These are phyloP conservation scores for Dryoscopus gambensis DNA, from an alignment of 2,113 vertebrate genomes.

Conservation along the genomic window DNA sequence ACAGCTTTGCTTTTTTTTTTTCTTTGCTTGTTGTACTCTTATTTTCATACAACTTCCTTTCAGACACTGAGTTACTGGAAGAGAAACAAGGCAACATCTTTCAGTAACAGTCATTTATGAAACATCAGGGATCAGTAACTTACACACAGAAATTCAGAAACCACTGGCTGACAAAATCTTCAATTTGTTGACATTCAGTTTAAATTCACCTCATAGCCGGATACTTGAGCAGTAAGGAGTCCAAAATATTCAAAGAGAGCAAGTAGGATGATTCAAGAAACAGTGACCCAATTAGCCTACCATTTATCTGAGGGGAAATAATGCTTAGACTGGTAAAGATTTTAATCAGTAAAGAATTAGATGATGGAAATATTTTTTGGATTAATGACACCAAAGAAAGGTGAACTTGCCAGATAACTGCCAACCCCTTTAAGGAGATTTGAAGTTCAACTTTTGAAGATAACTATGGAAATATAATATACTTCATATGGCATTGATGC, in stretches of 20 bases:
- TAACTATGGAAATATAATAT: background rate
- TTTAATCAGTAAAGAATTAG: background rate
- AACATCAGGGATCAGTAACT: background rate
- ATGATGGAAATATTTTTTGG: background rate
- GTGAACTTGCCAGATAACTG: background rate
- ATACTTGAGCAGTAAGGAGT: background rate
- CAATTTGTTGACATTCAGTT: background rate
- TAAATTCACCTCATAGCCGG: background rate
- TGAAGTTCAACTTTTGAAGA: background rate
- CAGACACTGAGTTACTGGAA: background rate
- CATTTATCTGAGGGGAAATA: background rate
- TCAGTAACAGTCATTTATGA: background rate
- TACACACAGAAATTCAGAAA: background rate
- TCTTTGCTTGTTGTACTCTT: background rate
- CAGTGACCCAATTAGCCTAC: background rate
- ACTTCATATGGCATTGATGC: background rate
- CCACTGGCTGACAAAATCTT: background rate
- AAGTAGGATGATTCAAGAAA: background rate
- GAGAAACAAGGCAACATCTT: background rate
- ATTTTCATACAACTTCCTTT: background rate
- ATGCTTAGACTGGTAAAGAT: background rate
- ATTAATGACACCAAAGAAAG: background rate
- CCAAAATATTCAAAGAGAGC: background rate
- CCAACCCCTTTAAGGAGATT: background rate
- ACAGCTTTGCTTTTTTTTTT: background rate